Percentiles rank a stretch among this genome's conserved stretches.
phyloP scores from a whole-genome alignment of 2,888 invertebrate genomes.

The Drosophila yooni region DNA sequence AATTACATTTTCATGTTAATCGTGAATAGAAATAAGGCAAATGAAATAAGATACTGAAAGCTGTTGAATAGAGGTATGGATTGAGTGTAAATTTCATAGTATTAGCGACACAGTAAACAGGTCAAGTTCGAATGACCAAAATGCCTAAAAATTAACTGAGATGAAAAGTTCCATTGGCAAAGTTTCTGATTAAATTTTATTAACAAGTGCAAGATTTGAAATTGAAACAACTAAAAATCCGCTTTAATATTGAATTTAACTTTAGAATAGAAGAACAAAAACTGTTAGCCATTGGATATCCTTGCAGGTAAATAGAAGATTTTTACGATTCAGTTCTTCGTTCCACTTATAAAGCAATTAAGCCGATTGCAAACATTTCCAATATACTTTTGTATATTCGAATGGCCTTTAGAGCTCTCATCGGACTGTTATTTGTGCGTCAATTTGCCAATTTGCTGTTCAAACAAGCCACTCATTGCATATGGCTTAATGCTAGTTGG shows the following conservation, averaged over 20 bases:
- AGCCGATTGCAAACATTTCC: neutral
- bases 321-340: neutral
- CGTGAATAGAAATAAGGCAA: neutral
- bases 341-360: neutral
- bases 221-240: neutral
- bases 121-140: neutral
- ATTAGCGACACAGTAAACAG: neutral
- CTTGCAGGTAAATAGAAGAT: neutral
- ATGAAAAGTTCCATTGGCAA: neutral
- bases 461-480: constrained; percentile 16
- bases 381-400: neutral
- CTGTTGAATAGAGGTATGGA: neutral
- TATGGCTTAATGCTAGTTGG: neutral
- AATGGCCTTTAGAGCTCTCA: neutral
- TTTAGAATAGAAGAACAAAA: too few relatives aligned
- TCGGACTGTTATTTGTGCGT: neutral
- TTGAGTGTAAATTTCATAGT: neutral
- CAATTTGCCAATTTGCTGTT: constrained; percentile 16
- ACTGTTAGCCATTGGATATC: neutral
- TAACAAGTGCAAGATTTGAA: neutral
- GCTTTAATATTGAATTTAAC: too few relatives aligned
- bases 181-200: neutral
- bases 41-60: neutral
- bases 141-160: neutral
- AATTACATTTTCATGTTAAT: neutral